Base-by-base conservation (phyloP, 2,888 invertebrate species). In the Invenusta paracnida region DNA sequence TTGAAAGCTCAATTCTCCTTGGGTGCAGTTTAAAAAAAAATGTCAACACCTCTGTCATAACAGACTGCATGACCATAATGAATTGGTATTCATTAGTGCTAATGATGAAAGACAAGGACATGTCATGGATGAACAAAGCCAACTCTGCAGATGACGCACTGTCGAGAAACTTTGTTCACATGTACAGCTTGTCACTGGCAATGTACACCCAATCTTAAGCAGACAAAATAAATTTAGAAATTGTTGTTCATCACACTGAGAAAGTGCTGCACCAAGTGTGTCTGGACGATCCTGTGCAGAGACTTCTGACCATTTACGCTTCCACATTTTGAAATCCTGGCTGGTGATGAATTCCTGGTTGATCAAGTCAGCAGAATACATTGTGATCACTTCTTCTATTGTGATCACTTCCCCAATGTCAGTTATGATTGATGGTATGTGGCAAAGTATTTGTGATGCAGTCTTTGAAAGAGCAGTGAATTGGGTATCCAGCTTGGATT, bases 161-260 rank as follows among this genome's bases (percentile, higher is more conserved):
- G 73, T 73, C 73, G 73, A 73, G 27, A 73, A 73, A 73, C 73
- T n/a, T n/a, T 23, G 73, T 73, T 73, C 73, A 73, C 73, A 73
- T 73, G 25, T 73, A 25, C 73, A 73, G 73, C 73, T 48, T 48
- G 48, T 48, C 11, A 48, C 17, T 5, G 48, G 48, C 5, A 73
- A 25, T 73, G 73, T 73, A 73, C 73, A 73, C 23, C 23, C 73
- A 23, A 73, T 73, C 73, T 73, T 73, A 23, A 48, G 48, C 48
- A 5, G 48, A 48, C 48, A 48, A 11, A 48, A 48, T 48, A 48
- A 48, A 48, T 48, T 48, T 11, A 17, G 48, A 48, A 48, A 48
- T 48, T 11, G 17, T 17, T 48, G 48, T 5, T 11, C 17, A 11
- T 48, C 48, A 48, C 5, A 11, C 48, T 48, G 5, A 48, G 5